A percentile compares a stretch with the other conserved stretches of the same genome.
These are phyloP conservation scores for Scylla paramamosain DNA, from an alignment of 1,140 invertebrate species.

Conservation along the genomic window DNA sequence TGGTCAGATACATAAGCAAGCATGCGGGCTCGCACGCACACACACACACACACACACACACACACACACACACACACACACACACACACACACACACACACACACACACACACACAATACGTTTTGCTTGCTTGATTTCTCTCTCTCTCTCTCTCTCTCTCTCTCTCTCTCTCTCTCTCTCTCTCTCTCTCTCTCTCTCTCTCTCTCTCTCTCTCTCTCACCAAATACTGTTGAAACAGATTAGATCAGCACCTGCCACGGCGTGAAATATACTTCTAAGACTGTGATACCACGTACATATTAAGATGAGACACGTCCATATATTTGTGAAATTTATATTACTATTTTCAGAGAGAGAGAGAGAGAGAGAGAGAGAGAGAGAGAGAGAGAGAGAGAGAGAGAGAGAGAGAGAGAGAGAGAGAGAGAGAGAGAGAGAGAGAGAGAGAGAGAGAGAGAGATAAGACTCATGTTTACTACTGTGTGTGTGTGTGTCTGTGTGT, in stretches of 20 bases:
- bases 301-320: not conserved
- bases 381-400: too few species aligned
- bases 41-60: not conserved
- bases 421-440: too few species aligned
- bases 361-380: too few species aligned
- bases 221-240: not conserved
- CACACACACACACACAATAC: not conserved
- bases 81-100: constrained; percentile 25
- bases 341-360: not conserved
- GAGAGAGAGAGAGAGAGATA: too few species aligned
- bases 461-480: too few species aligned
- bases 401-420: too few species aligned
- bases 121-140: not conserved
- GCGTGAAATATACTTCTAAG: not conserved
- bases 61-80: constrained; percentile 38
- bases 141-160: constrained; percentile 20
- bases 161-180: constrained; percentile 19
- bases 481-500: too few species aligned
- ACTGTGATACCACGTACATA: not conserved
- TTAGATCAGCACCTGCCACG: not conserved
- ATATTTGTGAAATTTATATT: constrained; percentile 14
- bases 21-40: not conserved
- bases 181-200: constrained; percentile 19
- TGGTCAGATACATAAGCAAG: too few species aligned
- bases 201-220: not conserved